phyloP scores from a whole-genome alignment of 2,797 vertebrate species.

The Clangula hyemalis region DNA sequence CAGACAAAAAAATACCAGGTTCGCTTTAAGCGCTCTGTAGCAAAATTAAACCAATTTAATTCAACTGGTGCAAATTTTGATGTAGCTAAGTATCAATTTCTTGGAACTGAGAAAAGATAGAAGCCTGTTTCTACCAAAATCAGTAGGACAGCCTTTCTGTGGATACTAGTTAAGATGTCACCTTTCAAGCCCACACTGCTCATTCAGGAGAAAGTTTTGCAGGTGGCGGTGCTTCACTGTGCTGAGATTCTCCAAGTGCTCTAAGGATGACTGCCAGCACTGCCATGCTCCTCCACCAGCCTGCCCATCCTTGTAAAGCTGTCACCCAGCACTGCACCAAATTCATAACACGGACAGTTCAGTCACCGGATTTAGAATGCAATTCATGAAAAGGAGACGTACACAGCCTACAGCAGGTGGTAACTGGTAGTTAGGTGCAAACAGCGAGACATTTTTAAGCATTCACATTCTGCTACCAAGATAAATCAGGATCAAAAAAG shows the following conservation, averaged over 20 bases:
- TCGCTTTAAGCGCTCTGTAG: neutral
- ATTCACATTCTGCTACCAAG: neutral
- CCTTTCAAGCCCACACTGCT: neutral
- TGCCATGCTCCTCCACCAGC: neutral
- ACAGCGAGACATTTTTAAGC: neutral
- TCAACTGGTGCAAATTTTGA: neutral
- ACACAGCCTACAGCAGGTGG: neutral
- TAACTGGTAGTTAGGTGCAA: neutral
- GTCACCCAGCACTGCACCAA: neutral
- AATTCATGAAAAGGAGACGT: neutral
- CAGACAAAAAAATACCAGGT: neutral
- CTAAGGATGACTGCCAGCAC: neutral
- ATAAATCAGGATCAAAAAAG: neutral
- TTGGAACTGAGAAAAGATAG: neutral
- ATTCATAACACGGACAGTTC: neutral
- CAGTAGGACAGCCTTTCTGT: neutral
- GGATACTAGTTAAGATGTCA: neutral
- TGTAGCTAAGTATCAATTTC: neutral
- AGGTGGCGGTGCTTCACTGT: neutral
- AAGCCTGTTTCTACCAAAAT: neutral
- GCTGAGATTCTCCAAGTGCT: neutral
- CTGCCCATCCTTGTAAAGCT: neutral
- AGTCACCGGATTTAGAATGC: neutral
- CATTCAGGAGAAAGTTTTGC: neutral
- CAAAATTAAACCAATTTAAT: conserved; percentile 13